phyloP scores from a whole-genome alignment of 2,113 vertebrate genomes.

The Zeus faber region DNA sequence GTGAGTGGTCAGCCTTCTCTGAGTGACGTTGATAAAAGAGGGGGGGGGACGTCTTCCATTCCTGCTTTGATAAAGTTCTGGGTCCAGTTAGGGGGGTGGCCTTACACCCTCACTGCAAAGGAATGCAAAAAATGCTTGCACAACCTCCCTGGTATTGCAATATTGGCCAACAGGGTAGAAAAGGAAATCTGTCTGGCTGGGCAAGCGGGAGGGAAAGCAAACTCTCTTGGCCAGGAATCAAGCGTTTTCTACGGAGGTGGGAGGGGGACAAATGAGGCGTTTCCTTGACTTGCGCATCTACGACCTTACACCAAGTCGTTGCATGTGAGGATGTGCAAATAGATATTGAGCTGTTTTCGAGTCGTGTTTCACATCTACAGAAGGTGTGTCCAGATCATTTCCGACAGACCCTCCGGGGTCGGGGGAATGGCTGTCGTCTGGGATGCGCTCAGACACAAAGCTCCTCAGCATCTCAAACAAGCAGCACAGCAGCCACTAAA shows the following conservation, averaged over 20 bases:
- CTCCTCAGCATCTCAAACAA: not conserved
- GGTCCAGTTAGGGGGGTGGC: not conserved
- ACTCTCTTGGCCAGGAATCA: no score
- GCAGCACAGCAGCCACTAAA: constrained; percentile 40
- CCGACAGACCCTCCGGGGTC: no score
- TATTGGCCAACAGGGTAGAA: constrained; percentile 23
- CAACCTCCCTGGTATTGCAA: constrained; percentile 58
- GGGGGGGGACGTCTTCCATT: not conserved
- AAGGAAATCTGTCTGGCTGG: not conserved
- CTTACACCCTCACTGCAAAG: constrained; percentile 37
- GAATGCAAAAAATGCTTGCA: constrained; percentile 68
- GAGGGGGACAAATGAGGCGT: not conserved
- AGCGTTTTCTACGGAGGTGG: no score
- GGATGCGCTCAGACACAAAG: constrained; percentile 24
- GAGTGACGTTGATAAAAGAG: constrained; percentile 1
- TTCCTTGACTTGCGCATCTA: no score
- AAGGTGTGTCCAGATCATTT: no score
- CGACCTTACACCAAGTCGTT: no score
- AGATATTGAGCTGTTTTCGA: no score
- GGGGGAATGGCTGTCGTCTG: no score
- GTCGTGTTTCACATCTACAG: no score
- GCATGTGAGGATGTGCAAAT: no score
- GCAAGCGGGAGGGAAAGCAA: not conserved
- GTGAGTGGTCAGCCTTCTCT: no score
- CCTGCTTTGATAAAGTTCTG: not conserved